Percentiles rank a stretch among this genome's conserved stretches.
These are phyloP conservation scores for Pecten maximus DNA, from an alignment of 2,888 invertebrate species.

Conservation along the genomic window DNA sequence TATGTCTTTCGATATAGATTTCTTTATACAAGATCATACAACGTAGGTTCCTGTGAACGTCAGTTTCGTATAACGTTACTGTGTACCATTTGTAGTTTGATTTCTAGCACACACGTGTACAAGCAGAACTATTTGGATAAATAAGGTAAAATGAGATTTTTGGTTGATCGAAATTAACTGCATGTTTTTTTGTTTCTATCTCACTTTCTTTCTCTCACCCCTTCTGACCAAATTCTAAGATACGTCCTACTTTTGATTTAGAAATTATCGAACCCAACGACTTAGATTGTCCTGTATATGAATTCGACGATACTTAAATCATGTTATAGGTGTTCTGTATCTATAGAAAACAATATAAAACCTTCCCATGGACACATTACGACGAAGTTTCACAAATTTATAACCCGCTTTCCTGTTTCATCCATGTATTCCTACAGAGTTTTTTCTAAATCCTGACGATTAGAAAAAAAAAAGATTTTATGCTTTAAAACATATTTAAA, in stretches of 20 bases:
- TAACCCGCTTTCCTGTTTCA: background rate
- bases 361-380: background rate
- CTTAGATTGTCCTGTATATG: background rate
- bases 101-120: slow-evolving; percentile 9
- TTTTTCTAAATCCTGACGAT: background rate
- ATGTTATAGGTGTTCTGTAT: background rate
- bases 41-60: background rate
- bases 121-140: slow-evolving; percentile 22
- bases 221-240: background rate
- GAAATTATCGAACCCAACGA: background rate
- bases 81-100: slow-evolving; percentile 5
- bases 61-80: background rate
- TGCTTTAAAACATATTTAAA: no score
- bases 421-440: background rate
- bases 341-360: background rate
- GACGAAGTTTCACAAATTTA: background rate
- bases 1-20: background rate
- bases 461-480: no score
- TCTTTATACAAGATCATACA: background rate
- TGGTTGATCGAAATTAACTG: slow-evolving; percentile 3
- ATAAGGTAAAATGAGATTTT: background rate
- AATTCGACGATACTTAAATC: background rate
- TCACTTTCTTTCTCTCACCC: background rate
- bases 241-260: background rate
- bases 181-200: background rate